Evolutionary conservation across 2,888 invertebrate genomes (phyloP).

Genomic region (Macrophya annulata): DNA sequence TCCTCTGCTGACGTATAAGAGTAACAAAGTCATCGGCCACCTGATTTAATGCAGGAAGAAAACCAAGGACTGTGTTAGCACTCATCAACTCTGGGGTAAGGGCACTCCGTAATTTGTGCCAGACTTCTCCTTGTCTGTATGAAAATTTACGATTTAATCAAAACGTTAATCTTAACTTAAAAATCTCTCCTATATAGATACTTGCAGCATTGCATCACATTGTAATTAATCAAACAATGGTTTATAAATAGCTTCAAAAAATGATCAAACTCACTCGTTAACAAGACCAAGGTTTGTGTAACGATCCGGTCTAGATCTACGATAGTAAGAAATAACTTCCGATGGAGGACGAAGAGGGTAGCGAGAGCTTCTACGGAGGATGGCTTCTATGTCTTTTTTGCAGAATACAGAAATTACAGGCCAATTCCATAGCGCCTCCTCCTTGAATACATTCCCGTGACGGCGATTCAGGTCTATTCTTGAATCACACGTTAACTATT

Average conservation of each 20-base stretch:
- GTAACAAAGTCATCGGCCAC: slow-evolving; percentile 90
- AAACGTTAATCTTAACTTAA: background rate
- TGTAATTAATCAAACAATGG: background rate
- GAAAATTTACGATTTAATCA: slow-evolving; percentile 33
- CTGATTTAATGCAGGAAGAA: slow-evolving; percentile 87
- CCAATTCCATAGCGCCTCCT: slow-evolving; percentile 88
- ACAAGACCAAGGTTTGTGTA: slow-evolving; percentile 92
- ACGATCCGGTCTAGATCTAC: slow-evolving; percentile 88
- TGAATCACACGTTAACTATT: slow-evolving; percentile 29
- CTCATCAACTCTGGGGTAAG: slow-evolving; percentile 90
- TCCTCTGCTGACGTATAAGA: slow-evolving; percentile 83
- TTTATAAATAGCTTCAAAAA: background rate
- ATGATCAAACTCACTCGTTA: slow-evolving; percentile 86
- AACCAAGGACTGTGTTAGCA: slow-evolving; percentile 87
- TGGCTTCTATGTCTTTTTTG: slow-evolving; percentile 87
- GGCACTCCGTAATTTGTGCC: slow-evolving; percentile 87
- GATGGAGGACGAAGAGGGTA: slow-evolving; percentile 92
- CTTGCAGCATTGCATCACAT: background rate
- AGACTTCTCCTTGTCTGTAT: slow-evolving; percentile 88
- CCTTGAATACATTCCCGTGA: slow-evolving; percentile 90
- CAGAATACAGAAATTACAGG: slow-evolving; percentile 89
- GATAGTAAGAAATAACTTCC: slow-evolving; percentile 89
- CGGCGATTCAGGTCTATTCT: slow-evolving; percentile 76
- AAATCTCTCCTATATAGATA: background rate
- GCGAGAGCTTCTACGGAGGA: slow-evolving; percentile 87